A percentile compares a stretch with the other conserved stretches of the same genome.
Conservation (phyloP, 2,888 invertebrate species). For the Rhamnusium bicolor region DNA sequence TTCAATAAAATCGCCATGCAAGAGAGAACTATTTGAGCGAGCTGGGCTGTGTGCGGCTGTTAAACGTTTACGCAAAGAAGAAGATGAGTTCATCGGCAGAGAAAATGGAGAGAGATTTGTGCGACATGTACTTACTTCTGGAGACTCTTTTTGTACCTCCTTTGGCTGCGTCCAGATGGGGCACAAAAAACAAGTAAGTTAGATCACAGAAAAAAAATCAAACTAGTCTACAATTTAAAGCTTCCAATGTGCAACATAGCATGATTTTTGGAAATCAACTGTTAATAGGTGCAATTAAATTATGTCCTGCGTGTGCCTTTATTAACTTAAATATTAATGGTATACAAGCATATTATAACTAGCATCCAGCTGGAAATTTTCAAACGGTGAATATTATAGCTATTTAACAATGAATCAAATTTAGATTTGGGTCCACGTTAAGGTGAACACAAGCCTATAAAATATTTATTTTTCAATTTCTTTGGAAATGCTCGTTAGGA, state of each 20-base stretch:
- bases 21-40: conserved; percentile 37
- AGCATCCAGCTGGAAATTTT: too few relatives aligned
- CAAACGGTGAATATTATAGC: too few relatives aligned
- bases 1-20: conserved; percentile 54
- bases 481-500: too few relatives aligned
- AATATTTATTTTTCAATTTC: too few relatives aligned
- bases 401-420: too few relatives aligned
- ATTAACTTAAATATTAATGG: too few relatives aligned
- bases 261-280: neutral
- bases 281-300: neutral
- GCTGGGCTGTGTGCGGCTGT: conserved; percentile 47
- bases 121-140: conserved; percentile 70
- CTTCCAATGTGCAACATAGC: conserved; percentile 1
- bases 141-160: conserved; percentile 65
- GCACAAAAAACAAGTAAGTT: conserved; percentile 58
- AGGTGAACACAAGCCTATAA: too few relatives aligned
- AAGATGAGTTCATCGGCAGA: conserved; percentile 55
- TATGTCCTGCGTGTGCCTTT: neutral
- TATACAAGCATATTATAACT: too few relatives aligned
- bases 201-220: conserved; percentile 34
- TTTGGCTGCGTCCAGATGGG: conserved; percentile 67
- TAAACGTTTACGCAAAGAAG: conserved; percentile 59
- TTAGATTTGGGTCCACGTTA: too few relatives aligned
- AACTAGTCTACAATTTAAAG: conserved; percentile 22
- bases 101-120: conserved; percentile 58